These are phyloP conservation scores for Aethes cnicana DNA, from an alignment of 2,888 invertebrate species.

Conservation along the genomic window DNA sequence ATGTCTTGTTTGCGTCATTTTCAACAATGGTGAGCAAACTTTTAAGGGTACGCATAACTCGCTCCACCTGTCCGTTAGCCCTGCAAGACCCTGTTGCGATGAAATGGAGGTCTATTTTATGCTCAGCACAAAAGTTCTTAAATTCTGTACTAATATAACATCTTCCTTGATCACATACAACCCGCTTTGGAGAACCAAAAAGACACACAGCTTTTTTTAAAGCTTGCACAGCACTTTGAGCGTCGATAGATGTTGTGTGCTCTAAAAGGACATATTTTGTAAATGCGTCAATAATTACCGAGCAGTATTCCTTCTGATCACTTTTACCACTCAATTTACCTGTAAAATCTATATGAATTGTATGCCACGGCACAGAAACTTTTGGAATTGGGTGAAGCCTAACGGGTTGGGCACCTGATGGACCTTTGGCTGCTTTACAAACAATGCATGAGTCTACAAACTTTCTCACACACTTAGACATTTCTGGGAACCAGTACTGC, in stretches of 20 bases:
- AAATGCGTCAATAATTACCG: constrained; percentile 39
- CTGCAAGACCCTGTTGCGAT: constrained; percentile 39
- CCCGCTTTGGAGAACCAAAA: constrained; percentile 30
- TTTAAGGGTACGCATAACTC: too few relatives aligned
- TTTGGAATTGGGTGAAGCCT: too few relatives aligned
- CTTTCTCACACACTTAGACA: constrained; percentile 35
- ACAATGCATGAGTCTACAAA: constrained; percentile 39
- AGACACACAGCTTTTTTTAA: constrained; percentile 34
- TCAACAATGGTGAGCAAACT: too few relatives aligned
- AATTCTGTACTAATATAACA: too few relatives aligned
- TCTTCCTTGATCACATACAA: too few relatives aligned
- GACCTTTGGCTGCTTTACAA: too few relatives aligned
- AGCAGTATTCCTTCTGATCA: constrained; percentile 39
- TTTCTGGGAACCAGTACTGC: constrained; percentile 40
- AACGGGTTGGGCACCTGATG: too few relatives aligned
- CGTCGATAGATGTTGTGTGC: constrained; percentile 30
- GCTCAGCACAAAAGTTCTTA: constrained; percentile 21
- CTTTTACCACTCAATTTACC: too few relatives aligned
- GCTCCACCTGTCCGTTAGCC: constrained; percentile 38
- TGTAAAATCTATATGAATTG: too few relatives aligned
- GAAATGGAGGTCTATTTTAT: constrained; percentile 35
- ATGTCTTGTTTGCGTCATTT: too few relatives aligned
- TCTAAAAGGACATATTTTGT: constrained; percentile 39
- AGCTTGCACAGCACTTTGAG: constrained; percentile 25
- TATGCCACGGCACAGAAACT: too few relatives aligned